Conservation (phyloP, 2,113 vertebrate genomes). For the Uropsilus gracilis region DNA sequence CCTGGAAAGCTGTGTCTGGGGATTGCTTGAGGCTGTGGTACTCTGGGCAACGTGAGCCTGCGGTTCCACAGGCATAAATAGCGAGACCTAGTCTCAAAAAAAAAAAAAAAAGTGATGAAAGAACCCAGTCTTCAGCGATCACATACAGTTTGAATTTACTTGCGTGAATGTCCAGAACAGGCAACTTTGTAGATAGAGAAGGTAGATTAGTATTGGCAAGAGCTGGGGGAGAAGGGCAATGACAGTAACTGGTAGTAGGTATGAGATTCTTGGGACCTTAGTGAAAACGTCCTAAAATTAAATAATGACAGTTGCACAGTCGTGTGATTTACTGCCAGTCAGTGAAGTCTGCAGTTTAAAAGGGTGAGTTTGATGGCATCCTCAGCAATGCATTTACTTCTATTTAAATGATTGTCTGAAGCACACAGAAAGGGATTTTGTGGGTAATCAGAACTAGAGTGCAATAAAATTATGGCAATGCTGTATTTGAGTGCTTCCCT, state of each 20-base stretch:
- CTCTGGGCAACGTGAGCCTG: no score
- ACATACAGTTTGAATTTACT: background rate
- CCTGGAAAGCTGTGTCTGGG: no score
- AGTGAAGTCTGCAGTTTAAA: background rate
- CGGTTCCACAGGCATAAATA: no score
- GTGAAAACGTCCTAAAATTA: background rate
- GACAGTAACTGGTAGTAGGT: background rate
- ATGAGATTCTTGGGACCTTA: background rate
- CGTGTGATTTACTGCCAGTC: background rate
- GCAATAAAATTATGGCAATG: background rate
- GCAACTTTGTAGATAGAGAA: background rate
- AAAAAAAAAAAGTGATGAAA: no score
- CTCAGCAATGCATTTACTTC: background rate
- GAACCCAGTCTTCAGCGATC: background rate
- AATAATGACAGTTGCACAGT: background rate
- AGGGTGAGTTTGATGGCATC: background rate
- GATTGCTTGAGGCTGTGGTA: no score
- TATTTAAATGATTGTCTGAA: background rate
- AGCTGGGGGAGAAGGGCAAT: background rate
- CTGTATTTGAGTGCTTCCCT: background rate
- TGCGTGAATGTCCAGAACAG: background rate
- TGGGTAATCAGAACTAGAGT: background rate
- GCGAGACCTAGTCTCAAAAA: no score
- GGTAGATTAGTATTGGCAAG: background rate
- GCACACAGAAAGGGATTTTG: background rate